These are phyloP conservation scores for Drosophila murphyi DNA, from an alignment of 1,140 invertebrate genomes.

Conservation along the genomic window DNA sequence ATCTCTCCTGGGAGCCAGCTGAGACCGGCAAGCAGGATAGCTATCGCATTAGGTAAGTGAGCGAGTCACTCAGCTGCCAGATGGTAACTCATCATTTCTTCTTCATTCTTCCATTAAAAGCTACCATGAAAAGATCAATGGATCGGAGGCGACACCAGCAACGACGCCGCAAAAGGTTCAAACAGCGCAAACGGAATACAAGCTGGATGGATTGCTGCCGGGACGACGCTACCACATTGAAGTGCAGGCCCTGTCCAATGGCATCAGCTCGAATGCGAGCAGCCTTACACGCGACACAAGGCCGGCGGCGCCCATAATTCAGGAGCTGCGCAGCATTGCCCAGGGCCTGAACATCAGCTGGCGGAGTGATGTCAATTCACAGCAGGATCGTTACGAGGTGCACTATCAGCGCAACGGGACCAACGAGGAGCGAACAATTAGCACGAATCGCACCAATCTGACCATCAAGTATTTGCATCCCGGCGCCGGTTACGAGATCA, in stretches of 20 bases:
- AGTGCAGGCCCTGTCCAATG: slow-evolving; percentile 93
- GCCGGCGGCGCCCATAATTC: slow-evolving; percentile 94
- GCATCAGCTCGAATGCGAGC: slow-evolving; percentile 91
- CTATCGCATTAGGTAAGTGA: slow-evolving; percentile 87
- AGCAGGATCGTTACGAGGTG: slow-evolving; percentile 95
- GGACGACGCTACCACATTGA: slow-evolving; percentile 95
- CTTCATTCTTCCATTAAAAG: slow-evolving; percentile 63
- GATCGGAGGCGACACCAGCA: slow-evolving; percentile 88
- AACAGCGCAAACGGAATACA: slow-evolving; percentile 87
- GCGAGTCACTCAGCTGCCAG: too few species aligned
- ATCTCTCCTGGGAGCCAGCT: slow-evolving; percentile 91
- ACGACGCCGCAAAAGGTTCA: slow-evolving; percentile 85
- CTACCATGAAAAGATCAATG: slow-evolving; percentile 92
- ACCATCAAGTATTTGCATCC: slow-evolving; percentile 91
- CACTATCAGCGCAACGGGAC: slow-evolving; percentile 93
- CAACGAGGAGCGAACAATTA: slow-evolving; percentile 86
- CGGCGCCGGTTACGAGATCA: slow-evolving; percentile 94
- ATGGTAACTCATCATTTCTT: too few species aligned
- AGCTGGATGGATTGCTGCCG: slow-evolving; percentile 91
- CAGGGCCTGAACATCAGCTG: slow-evolving; percentile 94
- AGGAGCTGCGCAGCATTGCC: slow-evolving; percentile 90
- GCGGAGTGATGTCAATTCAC: slow-evolving; percentile 95
- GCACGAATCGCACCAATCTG: slow-evolving; percentile 90
- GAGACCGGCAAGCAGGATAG: slow-evolving; percentile 92
- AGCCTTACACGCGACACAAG: slow-evolving; percentile 90